Base-by-base conservation (phyloP, 2,888 invertebrate species). In the Coremacera marginata region DNA sequence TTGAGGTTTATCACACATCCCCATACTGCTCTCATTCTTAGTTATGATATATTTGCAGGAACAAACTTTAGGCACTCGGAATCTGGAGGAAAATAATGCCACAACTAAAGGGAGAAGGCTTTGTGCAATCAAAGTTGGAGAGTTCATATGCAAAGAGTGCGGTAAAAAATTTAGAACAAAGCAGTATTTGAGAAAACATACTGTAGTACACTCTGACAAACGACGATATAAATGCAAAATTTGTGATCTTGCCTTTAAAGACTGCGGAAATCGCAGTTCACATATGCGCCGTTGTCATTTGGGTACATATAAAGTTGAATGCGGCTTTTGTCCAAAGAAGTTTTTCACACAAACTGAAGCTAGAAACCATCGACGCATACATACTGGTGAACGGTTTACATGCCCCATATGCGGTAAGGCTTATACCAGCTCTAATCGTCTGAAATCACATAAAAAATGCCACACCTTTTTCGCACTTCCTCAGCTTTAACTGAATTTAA, bases 331-430 rank as follows among this genome's bases (percentile, higher is more conserved):
- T 67, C 57, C 65, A 4, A 67, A 71, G 44, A 44, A 9, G 16
- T 78, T 76, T 72, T 71, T 68, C 49, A 60, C 76, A 9, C 52
- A 51, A 34, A 72, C 72, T 22, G 70, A 78, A 52, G 22, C 65
- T 44, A 52, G 27, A 3, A 51, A 19, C n/a, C 72, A 72, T 62
- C n/a, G 73, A 31, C 31, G 31, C 5, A 31, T 5, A 31, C 31
- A 31, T 31, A 31, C 31, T 31, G 31, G 31, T 31, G 55, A 88
- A 91, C 0, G 91, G 0, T 92, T 86, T 82, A 84, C 92, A 7
- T 92, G 92, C 81, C 90, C 91, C 0, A 86, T 91, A 81, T 92
- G 92, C 72, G 92, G 0, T 91, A 90, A 75, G 90, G 91, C 0
- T 92, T 92, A 4, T 81, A 89, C 89, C 7, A 51, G 75, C 25